phyloP scores from a whole-genome alignment of 1,140 invertebrate genomes.

The Nasonia vitripennis region DNA sequence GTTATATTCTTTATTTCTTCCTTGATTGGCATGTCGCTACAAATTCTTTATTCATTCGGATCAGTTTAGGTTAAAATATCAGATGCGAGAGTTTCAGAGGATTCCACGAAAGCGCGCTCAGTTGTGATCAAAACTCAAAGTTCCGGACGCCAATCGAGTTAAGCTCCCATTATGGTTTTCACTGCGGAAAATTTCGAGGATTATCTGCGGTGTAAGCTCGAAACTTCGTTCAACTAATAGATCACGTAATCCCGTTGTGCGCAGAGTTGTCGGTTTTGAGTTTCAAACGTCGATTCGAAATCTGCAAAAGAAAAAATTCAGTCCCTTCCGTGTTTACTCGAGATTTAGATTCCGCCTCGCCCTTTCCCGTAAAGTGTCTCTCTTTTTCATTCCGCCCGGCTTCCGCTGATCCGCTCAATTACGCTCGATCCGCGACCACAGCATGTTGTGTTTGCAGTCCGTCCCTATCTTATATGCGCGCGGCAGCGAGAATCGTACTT shows the following conservation, averaged over 20 bases:
- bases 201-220: background rate
- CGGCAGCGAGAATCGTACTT: slow-evolving; percentile 23
- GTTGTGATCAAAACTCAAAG: background rate
- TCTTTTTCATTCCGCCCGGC: slow-evolving; percentile 44
- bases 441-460: slow-evolving; percentile 32
- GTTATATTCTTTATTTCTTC: background rate
- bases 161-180: no score
- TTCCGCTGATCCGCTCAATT: slow-evolving; percentile 43
- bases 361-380: slow-evolving; percentile 41
- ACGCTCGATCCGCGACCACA: background rate
- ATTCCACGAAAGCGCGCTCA: background rate
- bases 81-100: background rate
- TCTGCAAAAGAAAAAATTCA: background rate
- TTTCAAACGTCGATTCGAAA: background rate
- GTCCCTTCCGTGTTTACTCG: background rate
- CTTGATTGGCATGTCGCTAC: background rate
- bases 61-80: background rate
- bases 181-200: background rate
- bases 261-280: background rate
- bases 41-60: no score
- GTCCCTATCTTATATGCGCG: slow-evolving; percentile 17
- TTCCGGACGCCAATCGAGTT: no score
- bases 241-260: no score
- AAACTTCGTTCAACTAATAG: background rate
- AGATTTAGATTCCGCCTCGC: slow-evolving; percentile 46